Percentiles rank a stretch among this genome's conserved stretches.
Conservation (phyloP, 2,888 invertebrate species). For the Epinotia bilunana region DNA sequence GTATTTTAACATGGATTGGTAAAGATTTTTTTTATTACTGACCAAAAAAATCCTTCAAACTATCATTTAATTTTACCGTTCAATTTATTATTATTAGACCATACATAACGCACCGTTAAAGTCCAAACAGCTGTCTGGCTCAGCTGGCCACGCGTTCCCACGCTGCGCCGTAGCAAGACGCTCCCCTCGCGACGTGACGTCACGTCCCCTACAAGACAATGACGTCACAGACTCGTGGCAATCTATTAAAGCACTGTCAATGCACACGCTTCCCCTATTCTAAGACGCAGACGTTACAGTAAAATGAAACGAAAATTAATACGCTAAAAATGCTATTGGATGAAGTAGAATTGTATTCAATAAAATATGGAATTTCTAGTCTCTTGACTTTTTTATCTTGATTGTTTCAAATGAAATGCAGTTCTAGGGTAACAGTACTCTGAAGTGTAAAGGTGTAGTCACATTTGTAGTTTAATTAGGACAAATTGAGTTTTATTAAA, state of each 20-base stretch:
- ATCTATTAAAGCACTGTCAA: constrained; percentile 55
- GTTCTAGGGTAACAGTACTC: too few relatives aligned
- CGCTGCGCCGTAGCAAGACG: constrained; percentile 62
- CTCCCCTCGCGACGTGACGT: constrained; percentile 53
- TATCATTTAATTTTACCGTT: not conserved
- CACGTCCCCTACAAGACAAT: constrained; percentile 54
- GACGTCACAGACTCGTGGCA: constrained; percentile 73
- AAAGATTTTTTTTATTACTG: not conserved
- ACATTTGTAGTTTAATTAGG: too few relatives aligned
- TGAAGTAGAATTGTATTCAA: not conserved
- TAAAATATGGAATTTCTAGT: not conserved
- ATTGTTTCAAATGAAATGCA: not conserved
- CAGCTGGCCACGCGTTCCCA: constrained; percentile 81
- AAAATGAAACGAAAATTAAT: not conserved
- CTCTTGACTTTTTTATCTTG: not conserved
- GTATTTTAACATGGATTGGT: not conserved
- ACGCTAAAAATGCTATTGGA: not conserved
- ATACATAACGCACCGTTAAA: constrained; percentile 29
- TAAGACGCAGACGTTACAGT: constrained; percentile 19
- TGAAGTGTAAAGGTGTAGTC: too few relatives aligned
- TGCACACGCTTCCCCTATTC: constrained; percentile 36
- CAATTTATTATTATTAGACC: constrained; percentile 21
- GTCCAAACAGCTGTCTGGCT: constrained; percentile 66
- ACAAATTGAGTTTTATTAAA: too few relatives aligned
- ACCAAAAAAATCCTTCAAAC: not conserved